Evolutionary conservation across 2,888 invertebrate genomes (phyloP), one percentile per base, ranked within the genome.

Genomic region (Carpatolechia fugitivella): DNA sequence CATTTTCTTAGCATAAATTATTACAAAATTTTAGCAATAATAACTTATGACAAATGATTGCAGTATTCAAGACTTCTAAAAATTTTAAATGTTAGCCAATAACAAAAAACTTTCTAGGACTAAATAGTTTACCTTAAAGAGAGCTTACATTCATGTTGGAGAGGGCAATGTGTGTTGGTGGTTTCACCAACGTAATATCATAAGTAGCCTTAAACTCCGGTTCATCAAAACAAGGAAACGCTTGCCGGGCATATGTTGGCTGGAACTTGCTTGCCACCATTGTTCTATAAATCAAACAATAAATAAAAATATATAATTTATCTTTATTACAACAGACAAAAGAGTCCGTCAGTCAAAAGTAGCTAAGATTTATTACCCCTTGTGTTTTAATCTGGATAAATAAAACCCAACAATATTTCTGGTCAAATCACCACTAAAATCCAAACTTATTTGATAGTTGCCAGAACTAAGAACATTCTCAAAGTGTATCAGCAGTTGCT

Each of bases 181-280:
- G 96, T 66, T 95, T 94, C 20, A 95, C 93, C 6, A 98, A 78
- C 29, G 93, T 94, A 3, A 98, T 93, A 16, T 93, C 93, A 84
- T 94, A 98, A 56, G 93, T 93, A 0, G 98, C 97, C 87, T 98
- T 98, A 78, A 97, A 94, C 52, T 94, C 93, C 0, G 97, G 99
- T 73, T 98, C 98, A 81, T 99, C 99, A 74, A 99, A 97, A 76
- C 98, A 98, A 0, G 99, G 99, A 78, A 97, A 98, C 0, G 98
- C 96, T 82, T 95, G 93, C 24, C 99, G 92, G 0, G 99, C 98
- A 80, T 96, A 96, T 0, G 98, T 98, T 0, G 98, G 98, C 78
- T 99, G 97, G 74, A 99, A 98, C 84, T 99, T 98, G 10, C 97
- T 95, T 0, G 97, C 96, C 4, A 96, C 97, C 76, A 98, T 94